These are phyloP conservation scores for Sus cebifrons DNA, from an alignment of 2,797 vertebrate genomes.

Conservation along the genomic window DNA sequence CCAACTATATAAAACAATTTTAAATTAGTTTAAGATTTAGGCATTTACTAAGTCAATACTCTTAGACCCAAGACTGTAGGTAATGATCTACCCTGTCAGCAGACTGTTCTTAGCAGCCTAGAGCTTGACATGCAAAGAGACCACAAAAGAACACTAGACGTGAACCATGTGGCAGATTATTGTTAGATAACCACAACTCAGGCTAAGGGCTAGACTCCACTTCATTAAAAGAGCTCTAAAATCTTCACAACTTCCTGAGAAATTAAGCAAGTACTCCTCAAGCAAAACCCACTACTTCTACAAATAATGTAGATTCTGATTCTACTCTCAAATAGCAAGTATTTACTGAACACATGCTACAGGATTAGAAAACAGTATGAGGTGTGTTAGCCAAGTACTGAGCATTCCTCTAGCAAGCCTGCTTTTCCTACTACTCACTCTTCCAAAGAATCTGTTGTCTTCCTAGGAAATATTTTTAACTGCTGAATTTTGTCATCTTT, in stretches of 20 bases:
- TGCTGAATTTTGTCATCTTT: not conserved
- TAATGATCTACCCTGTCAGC: not conserved
- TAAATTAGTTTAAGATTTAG: conserved; percentile 43
- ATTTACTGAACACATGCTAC: not conserved
- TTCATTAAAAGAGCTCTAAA: not conserved
- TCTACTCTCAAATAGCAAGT: not conserved
- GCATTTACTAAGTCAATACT: not conserved
- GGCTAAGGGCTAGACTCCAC: not conserved
- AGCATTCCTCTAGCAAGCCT: not conserved
- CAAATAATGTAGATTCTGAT: not conserved
- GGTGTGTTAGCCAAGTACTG: not conserved
- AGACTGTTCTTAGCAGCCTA: not conserved
- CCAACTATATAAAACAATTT: conserved; percentile 6
- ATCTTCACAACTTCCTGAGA: not conserved
- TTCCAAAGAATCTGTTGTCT: not conserved
- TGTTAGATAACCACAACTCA: not conserved
- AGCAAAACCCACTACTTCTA: conserved; percentile 12
- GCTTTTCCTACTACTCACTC: not conserved
- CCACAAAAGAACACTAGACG: not conserved
- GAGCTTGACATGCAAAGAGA: not conserved
- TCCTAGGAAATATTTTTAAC: not conserved
- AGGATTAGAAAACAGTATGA: not conserved
- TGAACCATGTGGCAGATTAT: not conserved
- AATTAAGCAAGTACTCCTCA: not conserved
- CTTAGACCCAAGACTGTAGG: not conserved